Conservation (phyloP, 1,140 invertebrate species). For the Trachymyrmex septentrionalis region DNA sequence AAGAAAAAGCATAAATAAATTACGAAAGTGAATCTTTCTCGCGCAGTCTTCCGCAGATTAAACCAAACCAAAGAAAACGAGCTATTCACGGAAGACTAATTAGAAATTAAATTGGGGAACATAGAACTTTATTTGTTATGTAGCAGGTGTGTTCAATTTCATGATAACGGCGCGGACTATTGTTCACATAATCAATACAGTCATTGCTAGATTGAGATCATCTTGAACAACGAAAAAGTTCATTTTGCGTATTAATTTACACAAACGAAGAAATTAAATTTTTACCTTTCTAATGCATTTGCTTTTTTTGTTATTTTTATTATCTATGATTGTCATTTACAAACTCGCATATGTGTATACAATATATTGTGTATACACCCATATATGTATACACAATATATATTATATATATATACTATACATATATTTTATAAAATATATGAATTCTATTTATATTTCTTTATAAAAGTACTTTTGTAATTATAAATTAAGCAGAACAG, state of each 20-base stretch:
- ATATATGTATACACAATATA: too few relatives aligned
- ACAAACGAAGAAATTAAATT: neutral
- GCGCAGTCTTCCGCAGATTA: constrained; percentile 17
- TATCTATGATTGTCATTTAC: neutral
- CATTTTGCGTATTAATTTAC: neutral
- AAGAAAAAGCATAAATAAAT: constrained; percentile 14
- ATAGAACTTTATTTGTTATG: constrained; percentile 5
- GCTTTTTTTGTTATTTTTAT: neutral
- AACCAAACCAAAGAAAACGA: constrained; percentile 5
- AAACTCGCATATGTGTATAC: too few relatives aligned
- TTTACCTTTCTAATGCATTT: neutral
- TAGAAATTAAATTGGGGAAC: neutral
- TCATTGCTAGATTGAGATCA: neutral
- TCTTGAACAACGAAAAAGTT: neutral
- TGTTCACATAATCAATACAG: neutral
- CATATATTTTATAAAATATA: neutral
- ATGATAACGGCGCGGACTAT: neutral
- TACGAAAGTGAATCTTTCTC: neutral
- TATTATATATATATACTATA: too few relatives aligned
- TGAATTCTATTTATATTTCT: neutral
- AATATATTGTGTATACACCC: too few relatives aligned
- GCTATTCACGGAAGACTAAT: neutral
- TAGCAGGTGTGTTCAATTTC: constrained; percentile 28
- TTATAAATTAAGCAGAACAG: neutral
- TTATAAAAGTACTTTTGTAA: neutral